phyloP scores from a whole-genome alignment of 1,140 invertebrate genomes.

The Ooceraea biroi region DNA sequence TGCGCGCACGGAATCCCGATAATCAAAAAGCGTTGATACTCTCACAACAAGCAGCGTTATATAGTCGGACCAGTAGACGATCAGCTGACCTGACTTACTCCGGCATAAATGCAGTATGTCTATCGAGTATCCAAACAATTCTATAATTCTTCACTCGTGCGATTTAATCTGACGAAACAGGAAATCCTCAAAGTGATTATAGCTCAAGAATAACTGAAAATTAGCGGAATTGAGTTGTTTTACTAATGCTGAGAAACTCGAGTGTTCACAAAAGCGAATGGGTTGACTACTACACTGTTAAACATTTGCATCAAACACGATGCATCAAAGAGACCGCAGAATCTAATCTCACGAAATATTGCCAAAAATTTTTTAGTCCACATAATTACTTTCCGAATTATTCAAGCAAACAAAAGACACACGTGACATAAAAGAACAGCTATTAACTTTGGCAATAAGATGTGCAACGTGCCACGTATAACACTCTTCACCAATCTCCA shows the following conservation, averaged over 20 bases:
- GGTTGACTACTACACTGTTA: neutral
- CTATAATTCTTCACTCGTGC: neutral
- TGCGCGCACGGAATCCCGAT: constrained; percentile 76
- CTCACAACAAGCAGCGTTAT: constrained; percentile 74
- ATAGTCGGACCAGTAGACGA: constrained; percentile 63
- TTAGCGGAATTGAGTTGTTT: neutral
- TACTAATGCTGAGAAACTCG: neutral
- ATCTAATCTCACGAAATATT: neutral
- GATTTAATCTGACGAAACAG: constrained; percentile 2
- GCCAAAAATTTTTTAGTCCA: constrained; percentile 20
- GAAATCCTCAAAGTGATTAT: neutral
- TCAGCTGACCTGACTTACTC: constrained; percentile 71
- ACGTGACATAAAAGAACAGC: constrained; percentile 2
- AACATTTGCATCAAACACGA: neutral
- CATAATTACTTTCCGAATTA: neutral
- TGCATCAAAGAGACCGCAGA: neutral
- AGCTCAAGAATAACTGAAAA: neutral
- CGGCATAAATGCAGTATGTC: constrained; percentile 15
- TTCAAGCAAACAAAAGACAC: neutral
- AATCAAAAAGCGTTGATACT: constrained; percentile 78
- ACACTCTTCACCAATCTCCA: neutral
- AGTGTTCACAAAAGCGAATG: neutral
- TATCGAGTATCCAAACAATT: neutral
- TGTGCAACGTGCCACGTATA: too few species aligned
- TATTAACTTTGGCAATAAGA: neutral